Percentiles rank a stretch among this genome's conserved stretches.
Evolutionary conservation across 2,113 vertebrate genomes (phyloP).

Genomic region (Amphilophus citrinellus): DNA sequence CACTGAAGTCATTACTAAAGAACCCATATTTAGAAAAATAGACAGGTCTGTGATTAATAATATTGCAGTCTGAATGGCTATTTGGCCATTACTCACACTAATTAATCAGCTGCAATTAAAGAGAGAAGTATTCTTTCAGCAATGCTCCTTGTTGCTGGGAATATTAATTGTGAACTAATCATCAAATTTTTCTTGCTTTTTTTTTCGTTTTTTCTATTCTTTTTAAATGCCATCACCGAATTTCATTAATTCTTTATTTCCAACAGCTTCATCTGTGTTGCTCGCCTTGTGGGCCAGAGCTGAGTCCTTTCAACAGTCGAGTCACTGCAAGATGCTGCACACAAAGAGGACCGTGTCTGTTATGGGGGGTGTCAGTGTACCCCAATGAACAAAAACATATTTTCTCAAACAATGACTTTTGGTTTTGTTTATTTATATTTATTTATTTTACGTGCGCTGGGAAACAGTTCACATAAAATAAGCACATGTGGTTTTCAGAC

Average conservation of each 20-base stretch:
- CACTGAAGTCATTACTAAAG: conserved; percentile 49
- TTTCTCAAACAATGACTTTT: not conserved
- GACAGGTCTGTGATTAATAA: conserved; percentile 50
- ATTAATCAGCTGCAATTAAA: conserved; percentile 65
- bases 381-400: no score
- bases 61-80: conserved; percentile 49
- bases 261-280: not conserved
- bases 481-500: not conserved
- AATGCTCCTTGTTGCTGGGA: conserved; percentile 15
- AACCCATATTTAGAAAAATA: conserved; percentile 65
- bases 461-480: not conserved
- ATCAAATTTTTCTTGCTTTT: conserved; percentile 14
- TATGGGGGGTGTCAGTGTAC: not conserved
- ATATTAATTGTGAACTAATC: conserved; percentile 17
- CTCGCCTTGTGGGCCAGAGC: not conserved
- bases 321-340: not conserved
- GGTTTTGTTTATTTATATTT: not conserved
- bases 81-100: conserved; percentile 52
- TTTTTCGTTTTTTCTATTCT: not conserved
- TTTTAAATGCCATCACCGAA: conserved; percentile 15
- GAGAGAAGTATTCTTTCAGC: conserved; percentile 25
- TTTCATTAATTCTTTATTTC: conserved; percentile 9
- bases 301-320: not conserved
- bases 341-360: not conserved
- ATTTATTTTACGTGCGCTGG: not conserved